Conservation (phyloP, 2,113 vertebrate genomes). For the Otis tarda region DNA sequence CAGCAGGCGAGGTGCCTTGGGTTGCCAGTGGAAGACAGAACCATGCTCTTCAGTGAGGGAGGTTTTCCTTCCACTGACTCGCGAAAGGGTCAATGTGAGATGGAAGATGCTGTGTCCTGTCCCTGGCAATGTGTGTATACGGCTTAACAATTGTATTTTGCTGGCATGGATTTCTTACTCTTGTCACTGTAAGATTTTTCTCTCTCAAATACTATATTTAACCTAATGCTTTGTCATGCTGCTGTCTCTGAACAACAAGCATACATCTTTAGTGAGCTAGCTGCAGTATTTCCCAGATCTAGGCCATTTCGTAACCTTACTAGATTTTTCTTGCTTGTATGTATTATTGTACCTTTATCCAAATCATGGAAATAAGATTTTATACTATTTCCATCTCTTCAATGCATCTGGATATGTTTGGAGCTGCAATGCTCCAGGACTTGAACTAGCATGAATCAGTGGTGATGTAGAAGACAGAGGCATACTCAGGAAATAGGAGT, state of each 20-base stretch:
- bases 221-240: conserved; percentile 31
- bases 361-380: neutral
- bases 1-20: neutral
- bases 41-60: neutral
- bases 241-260: neutral
- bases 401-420: neutral
- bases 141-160: neutral
- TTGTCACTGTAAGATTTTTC: neutral
- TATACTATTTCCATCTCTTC: neutral
- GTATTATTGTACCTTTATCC: neutral
- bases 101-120: neutral
- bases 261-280: neutral
- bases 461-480: neutral
- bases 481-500: neutral
- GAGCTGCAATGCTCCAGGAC: neutral
- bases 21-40: neutral
- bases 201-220: neutral
- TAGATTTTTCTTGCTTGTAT: neutral
- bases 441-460: neutral
- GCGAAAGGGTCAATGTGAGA: neutral
- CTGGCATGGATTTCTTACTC: neutral
- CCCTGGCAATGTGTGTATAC: neutral
- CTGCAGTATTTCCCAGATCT: neutral
- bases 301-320: neutral
- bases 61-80: neutral